These are phyloP conservation scores for Phylloscopus collybita DNA, from an alignment of 2,797 vertebrate species.

Conservation along the genomic window DNA sequence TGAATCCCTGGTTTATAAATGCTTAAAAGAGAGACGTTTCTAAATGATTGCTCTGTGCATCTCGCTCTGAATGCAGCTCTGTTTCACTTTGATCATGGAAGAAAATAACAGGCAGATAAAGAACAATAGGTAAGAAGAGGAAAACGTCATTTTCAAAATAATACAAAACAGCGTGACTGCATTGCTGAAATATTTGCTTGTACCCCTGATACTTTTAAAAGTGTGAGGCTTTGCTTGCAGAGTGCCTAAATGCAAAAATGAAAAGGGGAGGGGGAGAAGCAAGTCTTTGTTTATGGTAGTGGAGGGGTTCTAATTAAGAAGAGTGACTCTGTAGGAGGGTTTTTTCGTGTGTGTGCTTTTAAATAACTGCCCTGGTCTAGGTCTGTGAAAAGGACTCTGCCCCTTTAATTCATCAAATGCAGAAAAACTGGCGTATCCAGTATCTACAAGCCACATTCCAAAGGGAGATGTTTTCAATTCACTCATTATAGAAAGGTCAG, in stretches of 20 bases:
- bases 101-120: slow-evolving; percentile 32
- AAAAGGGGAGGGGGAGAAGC: neutral
- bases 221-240: neutral
- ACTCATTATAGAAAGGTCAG: slow-evolving; percentile 96
- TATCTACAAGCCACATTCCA: slow-evolving; percentile 94
- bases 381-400: slow-evolving; percentile 79
- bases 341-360: slow-evolving; percentile 27
- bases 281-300: slow-evolving; percentile 58
- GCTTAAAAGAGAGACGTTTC: slow-evolving; percentile 55
- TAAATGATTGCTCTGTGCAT: slow-evolving; percentile 46
- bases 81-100: slow-evolving; percentile 52
- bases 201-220: slow-evolving; percentile 48
- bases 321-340: slow-evolving; percentile 43
- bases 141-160: slow-evolving; percentile 20
- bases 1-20: slow-evolving; percentile 48
- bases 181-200: slow-evolving; percentile 57
- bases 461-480: slow-evolving; percentile 99
- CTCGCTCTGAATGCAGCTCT: slow-evolving; percentile 36
- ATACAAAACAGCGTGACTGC: neutral
- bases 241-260: neutral
- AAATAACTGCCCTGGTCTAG: slow-evolving; percentile 70
- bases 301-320: slow-evolving; percentile 66
- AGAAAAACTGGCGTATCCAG: slow-evolving; percentile 85
- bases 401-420: slow-evolving; percentile 91
- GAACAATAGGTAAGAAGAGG: slow-evolving; percentile 17